Conservation (phyloP, 1,140 invertebrate genomes). For the Neelides sp. region DNA sequence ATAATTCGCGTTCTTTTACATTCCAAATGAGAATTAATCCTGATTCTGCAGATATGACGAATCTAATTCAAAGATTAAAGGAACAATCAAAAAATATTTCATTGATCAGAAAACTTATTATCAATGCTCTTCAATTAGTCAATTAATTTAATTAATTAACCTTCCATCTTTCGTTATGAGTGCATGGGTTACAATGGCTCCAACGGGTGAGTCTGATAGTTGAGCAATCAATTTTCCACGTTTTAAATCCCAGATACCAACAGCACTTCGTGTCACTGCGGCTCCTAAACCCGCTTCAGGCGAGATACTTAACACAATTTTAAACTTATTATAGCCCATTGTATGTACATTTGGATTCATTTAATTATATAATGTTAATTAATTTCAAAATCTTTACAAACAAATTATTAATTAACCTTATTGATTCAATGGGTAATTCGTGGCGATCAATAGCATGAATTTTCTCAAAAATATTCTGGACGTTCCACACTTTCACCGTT, state of each 20-base stretch:
- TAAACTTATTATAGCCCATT: too few relatives aligned
- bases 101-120: background rate
- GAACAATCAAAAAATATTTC: background rate
- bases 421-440: slow-evolving; percentile 85
- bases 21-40: slow-evolving; percentile 89
- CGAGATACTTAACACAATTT: slow-evolving; percentile 46
- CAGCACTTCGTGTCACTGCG: slow-evolving; percentile 78
- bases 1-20: slow-evolving; percentile 59
- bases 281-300: slow-evolving; percentile 59
- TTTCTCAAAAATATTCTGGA: slow-evolving; percentile 96
- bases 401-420: slow-evolving; percentile 50
- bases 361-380: background rate
- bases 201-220: slow-evolving; percentile 78
- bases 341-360: too few relatives aligned
- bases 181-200: slow-evolving; percentile 79
- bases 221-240: slow-evolving; percentile 68
- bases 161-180: slow-evolving; percentile 71
- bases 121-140: background rate
- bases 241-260: slow-evolving; percentile 88
- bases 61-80: slow-evolving; percentile 37
- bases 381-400: background rate
- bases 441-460: slow-evolving; percentile 91
- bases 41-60: slow-evolving; percentile 80
- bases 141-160: slow-evolving; percentile 36
- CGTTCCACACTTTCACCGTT: slow-evolving; percentile 98